Percentiles rank a stretch among this genome's conserved stretches.
These are phyloP conservation scores for Nothobranchius furzeri DNA, from an alignment of 2,113 vertebrate genomes.

Conservation along the genomic window DNA sequence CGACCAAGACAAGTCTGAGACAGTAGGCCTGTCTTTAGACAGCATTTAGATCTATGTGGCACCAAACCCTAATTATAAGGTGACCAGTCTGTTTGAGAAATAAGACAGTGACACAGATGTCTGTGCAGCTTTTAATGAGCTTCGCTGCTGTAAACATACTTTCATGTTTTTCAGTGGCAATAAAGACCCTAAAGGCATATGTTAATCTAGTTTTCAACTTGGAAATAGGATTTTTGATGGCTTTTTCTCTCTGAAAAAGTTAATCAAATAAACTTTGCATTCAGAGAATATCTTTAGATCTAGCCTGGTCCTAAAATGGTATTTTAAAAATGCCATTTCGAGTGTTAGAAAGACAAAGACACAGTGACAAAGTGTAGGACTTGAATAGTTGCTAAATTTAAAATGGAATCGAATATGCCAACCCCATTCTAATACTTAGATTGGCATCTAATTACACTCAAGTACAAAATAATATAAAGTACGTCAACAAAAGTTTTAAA, in stretches of 20 bases:
- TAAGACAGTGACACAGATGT: slow-evolving; percentile 25
- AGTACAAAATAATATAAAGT: no score
- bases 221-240: slow-evolving; percentile 14
- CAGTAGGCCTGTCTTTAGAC: slow-evolving; percentile 43
- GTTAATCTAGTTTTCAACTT: slow-evolving; percentile 11
- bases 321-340: slow-evolving; percentile 3
- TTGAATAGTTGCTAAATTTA: no score
- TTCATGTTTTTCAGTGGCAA: slow-evolving; percentile 38
- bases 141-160: slow-evolving; percentile 49
- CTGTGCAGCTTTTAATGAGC: slow-evolving; percentile 56
- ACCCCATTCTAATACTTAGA: no score
- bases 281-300: slow-evolving; percentile 22
- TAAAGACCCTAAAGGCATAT: slow-evolving; percentile 36
- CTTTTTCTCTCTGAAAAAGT: slow-evolving; percentile 3
- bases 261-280: slow-evolving; percentile 22
- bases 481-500: no score
- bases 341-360: not conserved
- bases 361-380: no score
- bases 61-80: slow-evolving; percentile 60
- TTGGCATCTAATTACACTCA: no score
- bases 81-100: slow-evolving; percentile 54
- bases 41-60: slow-evolving; percentile 49
- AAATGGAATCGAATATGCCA: no score
- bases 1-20: slow-evolving; percentile 52
- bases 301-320: not conserved